Evolutionary conservation across 2,888 invertebrate genomes (phyloP), one percentile per base, ranked within the genome.

Genomic region (Piscicola geometra): DNA sequence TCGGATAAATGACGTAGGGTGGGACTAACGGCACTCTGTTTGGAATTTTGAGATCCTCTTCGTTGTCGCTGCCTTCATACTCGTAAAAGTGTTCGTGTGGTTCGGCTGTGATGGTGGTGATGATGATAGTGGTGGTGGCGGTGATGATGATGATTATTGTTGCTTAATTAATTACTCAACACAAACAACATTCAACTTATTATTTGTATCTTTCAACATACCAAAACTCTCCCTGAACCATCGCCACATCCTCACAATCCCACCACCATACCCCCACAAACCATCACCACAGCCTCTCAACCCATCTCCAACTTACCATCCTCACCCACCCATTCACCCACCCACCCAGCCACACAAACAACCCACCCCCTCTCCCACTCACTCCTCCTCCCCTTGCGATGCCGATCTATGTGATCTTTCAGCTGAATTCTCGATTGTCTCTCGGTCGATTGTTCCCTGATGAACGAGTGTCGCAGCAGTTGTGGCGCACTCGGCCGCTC

Each of bases 401-500:
- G 84, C 80, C 94, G 89, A 87, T 99, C 99, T 86, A 99, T 97
- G 87, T 99, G 98, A 88, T 99, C 99, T 87, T 98, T 98, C 80
- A 99, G 90, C 86, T 98, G 96, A 87, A 96, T 97, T 84, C 97
- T 89, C 81, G 98, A 96, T 88, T 98, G 95, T 82, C 97, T 89
- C 87, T 99, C 99, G 73, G 95, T 96, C 30, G 97, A 97, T 88
- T 98, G 97, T 88, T 99, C 98, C 87, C 93, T 91, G 84, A 99
- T 96, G 87, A 97, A 99, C 77, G 95, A 90, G 88, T 99, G 97
- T 86, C 94, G 95, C 80, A 99, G 88, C 80, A 99, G 89, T 86
- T 96, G 93, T 87, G 99, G 98, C 81, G 99, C 99, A 87, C 95
- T 97, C 79, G 98, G 98, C 84, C 99, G 89, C 88, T 94, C 94